Conservation (phyloP, 2,797 vertebrate species). For the Danio kyathit region DNA sequence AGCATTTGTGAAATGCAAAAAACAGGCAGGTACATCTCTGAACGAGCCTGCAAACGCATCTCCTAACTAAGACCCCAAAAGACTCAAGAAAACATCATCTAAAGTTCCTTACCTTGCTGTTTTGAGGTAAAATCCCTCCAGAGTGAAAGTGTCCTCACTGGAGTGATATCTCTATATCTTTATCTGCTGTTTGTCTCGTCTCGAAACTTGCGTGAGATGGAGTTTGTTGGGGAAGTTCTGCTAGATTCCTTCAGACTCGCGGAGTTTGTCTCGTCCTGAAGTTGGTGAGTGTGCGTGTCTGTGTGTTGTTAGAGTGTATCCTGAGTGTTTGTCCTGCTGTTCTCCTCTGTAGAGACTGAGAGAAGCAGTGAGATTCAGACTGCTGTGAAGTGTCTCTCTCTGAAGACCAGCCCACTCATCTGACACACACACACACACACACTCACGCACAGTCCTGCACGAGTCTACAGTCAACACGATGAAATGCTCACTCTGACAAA, state of each 20-base stretch:
- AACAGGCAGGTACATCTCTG: slow-evolving; percentile 12
- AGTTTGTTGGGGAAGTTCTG: slow-evolving; percentile 47
- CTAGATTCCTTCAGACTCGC: slow-evolving; percentile 71
- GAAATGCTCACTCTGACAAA: neutral
- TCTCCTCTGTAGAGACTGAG: slow-evolving; percentile 78
- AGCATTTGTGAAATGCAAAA: slow-evolving; percentile 41
- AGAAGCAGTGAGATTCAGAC: slow-evolving; percentile 76
- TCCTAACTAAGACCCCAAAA: neutral
- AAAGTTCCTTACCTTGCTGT: slow-evolving; percentile 39
- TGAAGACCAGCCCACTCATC: slow-evolving; percentile 78
- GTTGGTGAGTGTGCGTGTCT: no score
- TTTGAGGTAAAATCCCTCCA: slow-evolving; percentile 20
- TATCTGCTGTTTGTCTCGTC: no score
- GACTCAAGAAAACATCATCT: neutral
- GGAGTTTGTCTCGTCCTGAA: slow-evolving; percentile 73
- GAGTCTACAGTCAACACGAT: slow-evolving; percentile 20
- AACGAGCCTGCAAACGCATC: neutral
- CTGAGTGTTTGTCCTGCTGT: slow-evolving; percentile 76
- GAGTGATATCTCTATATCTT: no score
- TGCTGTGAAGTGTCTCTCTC: slow-evolving; percentile 74
- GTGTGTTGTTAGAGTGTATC: slow-evolving; percentile 68
- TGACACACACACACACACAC: slow-evolving; percentile 39
- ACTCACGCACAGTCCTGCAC: slow-evolving; percentile 5
- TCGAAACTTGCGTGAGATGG: slow-evolving; percentile 8
- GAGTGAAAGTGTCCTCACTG: neutral